Base-by-base conservation (phyloP, 2,113 vertebrate genomes). In the Polypterus bichir region DNA sequence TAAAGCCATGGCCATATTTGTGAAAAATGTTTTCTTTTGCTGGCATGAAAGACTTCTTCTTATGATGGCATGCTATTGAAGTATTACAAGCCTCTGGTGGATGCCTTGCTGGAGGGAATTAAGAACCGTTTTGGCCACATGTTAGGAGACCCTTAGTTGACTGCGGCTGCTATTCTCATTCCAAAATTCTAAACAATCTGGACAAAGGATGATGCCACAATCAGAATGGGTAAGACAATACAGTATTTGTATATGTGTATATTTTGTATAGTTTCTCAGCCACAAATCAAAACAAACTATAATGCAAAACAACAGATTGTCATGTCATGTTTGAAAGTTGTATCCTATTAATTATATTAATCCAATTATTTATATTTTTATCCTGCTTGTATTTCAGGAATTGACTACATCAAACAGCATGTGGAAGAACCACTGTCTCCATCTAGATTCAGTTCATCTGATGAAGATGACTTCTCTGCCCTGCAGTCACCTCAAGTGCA, bases 161-260 rank as follows among this genome's bases (percentile, higher is more conserved):
- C 65, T 3, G 69, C 63, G 47, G 64, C 61, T 64, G 64, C 64
- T 3, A 70, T 66, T 64, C 68, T 70, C 10, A 9, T 64, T 69
- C 62, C 67, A 54, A 67, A 65, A 65, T 69, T 72, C 51, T 3
- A 6, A 49, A 72, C 60, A 52, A 63, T 5, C 9, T 69, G 65
- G 62, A 69, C 65, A 67, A 51, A 65, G 49, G 70, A 67, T 57
- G 63, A 69, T 7, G 46, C 46, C 8, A 72, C 57, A 60, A 65
- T 63, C 65, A 67, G 46, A 72, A 57, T 59, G 6, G 64, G 58
- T 60, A 66, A 62, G 64, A 62, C 46, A 61, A 45, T n/a, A n/a
- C n/a, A n/a, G n/a, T 8, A 57, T 48, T n/a, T n/a, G n/a, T n/a
- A n/a, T n/a, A n/a, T n/a, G n/a, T n/a, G n/a, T n/a, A n/a, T n/a